These are phyloP conservation scores for Thamnaconus septentrionalis DNA, from an alignment of 2,113 vertebrate species.

Conservation along the genomic window DNA sequence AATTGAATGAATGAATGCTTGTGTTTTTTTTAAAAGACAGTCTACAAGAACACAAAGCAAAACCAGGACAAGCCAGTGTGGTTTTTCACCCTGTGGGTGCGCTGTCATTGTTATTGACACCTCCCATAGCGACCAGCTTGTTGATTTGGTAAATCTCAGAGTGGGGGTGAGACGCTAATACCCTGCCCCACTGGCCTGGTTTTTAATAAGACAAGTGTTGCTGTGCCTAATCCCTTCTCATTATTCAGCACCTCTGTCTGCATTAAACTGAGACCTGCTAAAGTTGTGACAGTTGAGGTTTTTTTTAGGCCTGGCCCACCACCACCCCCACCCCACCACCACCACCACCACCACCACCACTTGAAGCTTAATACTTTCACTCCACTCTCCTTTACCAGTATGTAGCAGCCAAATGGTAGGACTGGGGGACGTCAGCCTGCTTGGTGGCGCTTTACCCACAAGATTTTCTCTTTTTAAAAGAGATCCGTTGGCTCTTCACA, in stretches of 20 bases:
- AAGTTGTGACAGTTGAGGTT: slow-evolving; percentile 1
- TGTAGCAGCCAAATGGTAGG: slow-evolving; percentile 18
- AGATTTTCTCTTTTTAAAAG: slow-evolving; percentile 35
- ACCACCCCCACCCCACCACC: no score
- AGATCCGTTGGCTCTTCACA: slow-evolving; percentile 35
- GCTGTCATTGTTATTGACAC: not conserved
- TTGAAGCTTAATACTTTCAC: not conserved
- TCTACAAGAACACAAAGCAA: no score
- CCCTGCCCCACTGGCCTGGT: slow-evolving; percentile 58
- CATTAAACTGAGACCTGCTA: not conserved
- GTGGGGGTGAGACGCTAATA: slow-evolving; percentile 11
- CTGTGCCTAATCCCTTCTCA: slow-evolving; percentile 3
- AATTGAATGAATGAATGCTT: no score
- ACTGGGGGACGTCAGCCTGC: slow-evolving; percentile 17
- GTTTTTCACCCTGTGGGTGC: no score
- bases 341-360: no score
- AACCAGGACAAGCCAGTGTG: no score
- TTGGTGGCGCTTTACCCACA: no score
- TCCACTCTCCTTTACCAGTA: slow-evolving; percentile 14
- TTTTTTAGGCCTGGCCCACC: not conserved
- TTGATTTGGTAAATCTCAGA: slow-evolving; percentile 28
- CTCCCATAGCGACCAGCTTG: not conserved
- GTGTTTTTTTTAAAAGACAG: no score
- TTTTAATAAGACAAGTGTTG: slow-evolving; percentile 36
- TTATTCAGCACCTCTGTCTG: slow-evolving; percentile 29